phyloP scores from a whole-genome alignment of 2,888 invertebrate species.

The Marasmarcha lunaedactyla region DNA sequence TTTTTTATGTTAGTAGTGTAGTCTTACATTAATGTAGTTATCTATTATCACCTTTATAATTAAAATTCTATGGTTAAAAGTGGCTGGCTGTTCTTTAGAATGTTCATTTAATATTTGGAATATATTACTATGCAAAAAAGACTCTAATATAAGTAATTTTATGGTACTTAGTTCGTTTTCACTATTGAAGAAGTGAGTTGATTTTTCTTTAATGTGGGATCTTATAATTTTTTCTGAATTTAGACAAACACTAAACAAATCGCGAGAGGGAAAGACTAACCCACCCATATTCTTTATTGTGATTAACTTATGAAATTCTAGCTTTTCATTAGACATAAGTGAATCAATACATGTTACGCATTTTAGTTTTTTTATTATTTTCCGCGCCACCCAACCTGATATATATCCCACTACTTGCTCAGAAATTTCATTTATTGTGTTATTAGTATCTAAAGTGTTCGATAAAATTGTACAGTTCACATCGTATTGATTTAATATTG shows the following conservation, averaged over 20 bases:
- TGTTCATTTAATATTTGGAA: no score
- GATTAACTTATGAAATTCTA: conserved; percentile 1
- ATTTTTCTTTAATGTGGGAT: neutral
- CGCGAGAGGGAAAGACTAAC: neutral
- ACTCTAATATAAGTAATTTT: no score
- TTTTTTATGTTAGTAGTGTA: neutral
- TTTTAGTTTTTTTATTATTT: conserved; percentile 6
- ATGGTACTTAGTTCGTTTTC: no score
- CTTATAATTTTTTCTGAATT: neutral
- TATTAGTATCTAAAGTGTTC: neutral
- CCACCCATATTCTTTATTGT: conserved; percentile 1
- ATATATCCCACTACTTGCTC: conserved; percentile 9
- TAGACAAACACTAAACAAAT: neutral
- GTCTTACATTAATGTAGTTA: neutral
- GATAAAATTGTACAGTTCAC: conserved; percentile 7
- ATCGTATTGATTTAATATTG: neutral
- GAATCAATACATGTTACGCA: conserved; percentile 3
- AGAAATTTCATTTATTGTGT: conserved; percentile 3
- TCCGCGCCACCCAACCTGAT: conserved; percentile 6
- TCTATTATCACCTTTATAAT: neutral
- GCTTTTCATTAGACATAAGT: neutral
- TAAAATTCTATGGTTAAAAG: neutral
- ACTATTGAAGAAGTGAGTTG: neutral
- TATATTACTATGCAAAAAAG: no score
- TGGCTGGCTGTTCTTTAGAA: no score